phyloP scores from a whole-genome alignment of 2,113 vertebrate genomes.

The Calyptommatus sinebrachiatus region DNA sequence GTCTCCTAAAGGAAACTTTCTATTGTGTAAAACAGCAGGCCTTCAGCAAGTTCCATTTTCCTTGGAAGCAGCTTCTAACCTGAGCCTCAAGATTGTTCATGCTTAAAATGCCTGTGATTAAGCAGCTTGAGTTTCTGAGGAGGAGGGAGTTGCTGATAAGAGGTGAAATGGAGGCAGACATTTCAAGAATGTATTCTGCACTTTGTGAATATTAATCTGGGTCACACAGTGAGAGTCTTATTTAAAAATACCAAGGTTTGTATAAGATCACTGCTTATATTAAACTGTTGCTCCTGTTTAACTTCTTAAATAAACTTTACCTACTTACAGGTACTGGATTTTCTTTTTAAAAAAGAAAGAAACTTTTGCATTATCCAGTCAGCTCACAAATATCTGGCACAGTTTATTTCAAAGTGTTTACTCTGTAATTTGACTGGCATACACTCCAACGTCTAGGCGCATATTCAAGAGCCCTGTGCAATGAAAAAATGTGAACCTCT shows the following conservation, averaged over 20 bases:
- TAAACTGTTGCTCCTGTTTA: neutral
- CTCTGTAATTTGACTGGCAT: neutral
- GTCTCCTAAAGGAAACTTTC: too few species aligned
- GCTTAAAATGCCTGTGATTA: neutral
- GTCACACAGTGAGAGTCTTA: neutral
- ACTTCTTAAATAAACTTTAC: neutral
- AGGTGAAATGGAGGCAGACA: neutral
- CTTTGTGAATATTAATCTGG: neutral
- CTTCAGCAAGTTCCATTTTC: neutral
- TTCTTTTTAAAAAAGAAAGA: neutral
- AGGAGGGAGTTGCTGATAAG: neutral
- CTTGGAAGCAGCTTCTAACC: neutral
- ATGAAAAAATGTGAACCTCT: neutral
- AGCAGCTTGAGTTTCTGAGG: neutral
- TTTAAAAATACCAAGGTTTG: neutral
- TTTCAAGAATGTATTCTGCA: neutral
- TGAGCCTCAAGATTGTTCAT: neutral
- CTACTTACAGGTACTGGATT: neutral
- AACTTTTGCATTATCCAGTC: conserved; percentile 9
- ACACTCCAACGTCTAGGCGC: neutral
- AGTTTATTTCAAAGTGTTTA: conserved; percentile 5
- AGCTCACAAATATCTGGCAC: neutral
- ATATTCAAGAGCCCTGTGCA: neutral
- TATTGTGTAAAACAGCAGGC: neutral
- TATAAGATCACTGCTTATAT: neutral